Base-by-base conservation (phyloP, 1,140 invertebrate genomes). In the Lepidurus arcticus region DNA sequence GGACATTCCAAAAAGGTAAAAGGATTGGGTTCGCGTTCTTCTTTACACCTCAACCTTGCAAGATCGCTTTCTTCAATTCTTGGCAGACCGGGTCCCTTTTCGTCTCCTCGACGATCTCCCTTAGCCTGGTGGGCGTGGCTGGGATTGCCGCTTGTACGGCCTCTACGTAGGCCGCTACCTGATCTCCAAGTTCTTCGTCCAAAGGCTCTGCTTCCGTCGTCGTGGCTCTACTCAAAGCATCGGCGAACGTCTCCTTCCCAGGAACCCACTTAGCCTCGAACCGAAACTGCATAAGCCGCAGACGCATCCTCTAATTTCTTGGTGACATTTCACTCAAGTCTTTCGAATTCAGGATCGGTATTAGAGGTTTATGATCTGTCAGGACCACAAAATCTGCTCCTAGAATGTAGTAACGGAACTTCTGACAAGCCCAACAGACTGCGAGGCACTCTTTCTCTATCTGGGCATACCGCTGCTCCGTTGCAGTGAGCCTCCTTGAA, bases 361-460 rank as follows among this genome's bases (percentile, higher is more conserved):
- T 26, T 26, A 26, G 74, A 11, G 74, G 74, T 34, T 75, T 75
- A 34, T 75, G 44, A 77, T 77, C 76, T 16, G 76, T 77, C 16
- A 77, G 42, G 6, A 84, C 65, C 2, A 81, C n/a, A 78, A 84
- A 85, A 34, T 81, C 34, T 1, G 82, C 26, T n/a, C 81, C 81
- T 13, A 77, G 73, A 11, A 82, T 24, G 80, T 83, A 84, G 5
- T 81, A 78, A 42, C 82, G 80, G 75, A 84, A 83, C 42, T 84
- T 80, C 78, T 83, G 80, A 73, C 81, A 80, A 10, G 80, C 82
- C 80, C 80, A 85, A 11, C 82, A 80, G 34, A 84, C 76, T 8
- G 81, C 83, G n/a, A 85, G 78, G 10, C 79, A 81, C 80, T 85
- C 83, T 7, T 80, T 73, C 76, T 85, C 83, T 44, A 80, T 84